Evolutionary conservation across 2,113 vertebrate species (phyloP).

Genomic region (Charadrius vociferus): DNA sequence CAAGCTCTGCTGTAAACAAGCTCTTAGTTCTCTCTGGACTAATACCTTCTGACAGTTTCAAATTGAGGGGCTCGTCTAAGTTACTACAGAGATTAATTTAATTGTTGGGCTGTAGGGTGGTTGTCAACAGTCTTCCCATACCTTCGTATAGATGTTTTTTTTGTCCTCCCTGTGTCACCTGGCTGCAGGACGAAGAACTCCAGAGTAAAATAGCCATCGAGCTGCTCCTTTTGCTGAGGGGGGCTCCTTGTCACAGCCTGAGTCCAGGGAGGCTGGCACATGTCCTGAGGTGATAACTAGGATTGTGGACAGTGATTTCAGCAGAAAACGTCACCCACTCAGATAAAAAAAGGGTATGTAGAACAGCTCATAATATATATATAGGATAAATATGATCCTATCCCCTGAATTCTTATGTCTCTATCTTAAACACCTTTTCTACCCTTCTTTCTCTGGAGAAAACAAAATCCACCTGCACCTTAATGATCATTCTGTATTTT

Average conservation of each 20-base stretch:
- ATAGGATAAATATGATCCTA: not conserved
- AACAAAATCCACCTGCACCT: not conserved
- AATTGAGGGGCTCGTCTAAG: not conserved
- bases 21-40: not conserved
- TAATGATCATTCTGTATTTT: not conserved
- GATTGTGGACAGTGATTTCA: not conserved
- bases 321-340: not conserved
- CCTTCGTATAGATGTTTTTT: fast-evolving
- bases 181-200: not conserved
- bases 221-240: not conserved
- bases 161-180: not conserved
- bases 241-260: fast-evolving
- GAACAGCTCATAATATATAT: not conserved
- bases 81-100: not conserved
- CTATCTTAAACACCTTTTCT: not conserved
- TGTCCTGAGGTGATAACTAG: not conserved
- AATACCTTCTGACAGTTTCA: not conserved
- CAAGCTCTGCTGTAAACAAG: not conserved
- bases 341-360: not conserved
- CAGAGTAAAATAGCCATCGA: not conserved
- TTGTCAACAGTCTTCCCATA: not conserved
- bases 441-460: not conserved
- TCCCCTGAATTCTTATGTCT: not conserved
- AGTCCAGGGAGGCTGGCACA: not conserved
- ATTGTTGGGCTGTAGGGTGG: not conserved